Evolutionary conservation across 2,113 vertebrate genomes (phyloP).

Genomic region (Mola mola): DNA sequence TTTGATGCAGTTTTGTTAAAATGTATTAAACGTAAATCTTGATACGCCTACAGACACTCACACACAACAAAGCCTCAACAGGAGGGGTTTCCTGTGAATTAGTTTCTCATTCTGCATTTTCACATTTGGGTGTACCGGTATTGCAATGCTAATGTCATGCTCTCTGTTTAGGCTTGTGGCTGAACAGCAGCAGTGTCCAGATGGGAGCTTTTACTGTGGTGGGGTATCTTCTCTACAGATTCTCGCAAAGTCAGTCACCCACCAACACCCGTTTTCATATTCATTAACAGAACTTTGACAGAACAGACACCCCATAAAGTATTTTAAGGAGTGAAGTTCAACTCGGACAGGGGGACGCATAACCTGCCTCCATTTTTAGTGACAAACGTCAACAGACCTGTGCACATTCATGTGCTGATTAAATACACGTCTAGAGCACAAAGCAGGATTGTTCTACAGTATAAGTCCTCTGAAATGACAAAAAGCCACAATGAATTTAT

Average conservation of each 20-base stretch:
- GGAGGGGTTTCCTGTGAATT: slow-evolving; percentile 7
- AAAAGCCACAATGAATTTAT: background rate
- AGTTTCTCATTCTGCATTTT: background rate
- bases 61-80: background rate
- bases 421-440: background rate
- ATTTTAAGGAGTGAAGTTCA: background rate
- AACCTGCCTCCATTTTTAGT: background rate
- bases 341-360: background rate
- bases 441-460: background rate
- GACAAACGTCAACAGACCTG: background rate
- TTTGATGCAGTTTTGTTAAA: no score
- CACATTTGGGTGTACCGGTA: slow-evolving; percentile 19
- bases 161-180: slow-evolving; percentile 61
- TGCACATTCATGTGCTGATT: background rate
- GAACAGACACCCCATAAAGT: background rate
- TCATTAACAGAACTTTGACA: background rate
- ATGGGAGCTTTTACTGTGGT: slow-evolving; percentile 70
- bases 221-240: slow-evolving; percentile 76
- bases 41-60: background rate
- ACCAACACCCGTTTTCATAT: background rate
- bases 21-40: background rate
- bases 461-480: no score
- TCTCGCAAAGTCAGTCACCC: slow-evolving; percentile 75
- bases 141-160: slow-evolving; percentile 6
- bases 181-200: slow-evolving; percentile 53